A percentile compares a stretch with the other conserved stretches of the same genome.
Evolutionary conservation across 2,888 invertebrate species (phyloP).

Genomic region (Archips crataeganus): DNA sequence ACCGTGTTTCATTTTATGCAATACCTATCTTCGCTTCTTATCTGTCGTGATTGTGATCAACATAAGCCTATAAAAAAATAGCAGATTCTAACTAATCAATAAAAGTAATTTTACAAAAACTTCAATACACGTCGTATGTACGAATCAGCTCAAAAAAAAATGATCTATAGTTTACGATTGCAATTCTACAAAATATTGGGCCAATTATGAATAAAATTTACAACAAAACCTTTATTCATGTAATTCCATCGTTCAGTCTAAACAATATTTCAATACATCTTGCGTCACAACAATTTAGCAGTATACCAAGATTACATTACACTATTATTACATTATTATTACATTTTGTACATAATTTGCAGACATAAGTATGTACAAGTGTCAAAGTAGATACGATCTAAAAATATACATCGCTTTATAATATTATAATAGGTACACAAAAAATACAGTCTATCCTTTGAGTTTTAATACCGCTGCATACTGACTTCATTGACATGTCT

Average conservation of each 20-base stretch:
- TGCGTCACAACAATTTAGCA: slow-evolving; percentile 15
- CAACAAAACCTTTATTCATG: slow-evolving; percentile 31
- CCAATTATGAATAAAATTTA: slow-evolving; percentile 14
- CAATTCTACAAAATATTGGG: no score
- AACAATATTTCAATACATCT: slow-evolving; percentile 34
- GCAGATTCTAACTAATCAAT: no score
- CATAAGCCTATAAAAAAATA: no score
- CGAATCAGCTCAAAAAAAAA: no score
- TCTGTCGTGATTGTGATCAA: no score
- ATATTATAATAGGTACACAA: slow-evolving; percentile 23
- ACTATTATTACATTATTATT: no score
- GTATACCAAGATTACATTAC: no score
- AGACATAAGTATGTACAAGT: slow-evolving; percentile 26
- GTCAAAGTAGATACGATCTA: slow-evolving; percentile 27
- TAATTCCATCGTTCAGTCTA: slow-evolving; percentile 20
- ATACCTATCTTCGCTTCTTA: no score
- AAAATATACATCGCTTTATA: slow-evolving; percentile 37
- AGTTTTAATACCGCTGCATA: slow-evolving; percentile 24
- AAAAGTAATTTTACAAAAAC: not conserved
- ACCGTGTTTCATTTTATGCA: no score
- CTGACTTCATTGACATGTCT: not conserved
- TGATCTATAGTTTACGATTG: not conserved
- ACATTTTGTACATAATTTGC: slow-evolving; percentile 34
- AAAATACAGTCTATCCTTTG: slow-evolving; percentile 34
- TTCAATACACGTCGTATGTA: not conserved